phyloP scores from a whole-genome alignment of 1,140 invertebrate genomes.

The Eciton burchellii region DNA sequence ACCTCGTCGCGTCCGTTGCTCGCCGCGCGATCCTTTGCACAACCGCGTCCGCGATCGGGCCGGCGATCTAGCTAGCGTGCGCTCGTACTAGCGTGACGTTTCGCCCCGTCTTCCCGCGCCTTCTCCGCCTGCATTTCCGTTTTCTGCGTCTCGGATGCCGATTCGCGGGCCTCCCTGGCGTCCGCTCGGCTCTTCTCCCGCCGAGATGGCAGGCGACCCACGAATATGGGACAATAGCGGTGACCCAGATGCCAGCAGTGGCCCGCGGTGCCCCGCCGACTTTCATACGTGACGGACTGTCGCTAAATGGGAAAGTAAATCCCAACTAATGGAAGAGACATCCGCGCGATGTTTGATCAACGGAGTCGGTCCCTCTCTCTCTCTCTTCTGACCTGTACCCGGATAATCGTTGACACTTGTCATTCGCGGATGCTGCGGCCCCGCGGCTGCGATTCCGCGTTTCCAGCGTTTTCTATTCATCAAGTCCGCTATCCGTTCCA shows the following conservation, averaged over 20 bases:
- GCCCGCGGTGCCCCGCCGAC: constrained; percentile 71
- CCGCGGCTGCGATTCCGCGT: constrained; percentile 67
- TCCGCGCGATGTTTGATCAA: constrained; percentile 81
- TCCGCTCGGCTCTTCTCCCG: background rate
- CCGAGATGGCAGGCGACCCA: constrained; percentile 18
- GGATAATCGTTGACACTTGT: constrained; percentile 81
- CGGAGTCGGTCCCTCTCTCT: constrained; percentile 68
- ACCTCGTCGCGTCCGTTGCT: constrained; percentile 66
- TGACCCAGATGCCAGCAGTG: constrained; percentile 65
- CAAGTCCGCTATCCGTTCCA: constrained; percentile 17
- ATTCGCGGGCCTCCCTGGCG: background rate
- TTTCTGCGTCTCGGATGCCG: background rate
- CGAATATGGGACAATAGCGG: constrained; percentile 69
- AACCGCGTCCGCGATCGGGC: constrained; percentile 36
- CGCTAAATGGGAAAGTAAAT: constrained; percentile 84
- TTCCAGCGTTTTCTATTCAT: constrained; percentile 68
- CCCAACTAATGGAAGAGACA: constrained; percentile 84
- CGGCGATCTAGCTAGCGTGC: constrained; percentile 21
- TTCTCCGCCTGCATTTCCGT: constrained; percentile 25
- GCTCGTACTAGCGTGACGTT: background rate
- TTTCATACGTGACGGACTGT: constrained; percentile 82
- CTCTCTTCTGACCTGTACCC: constrained; percentile 81
- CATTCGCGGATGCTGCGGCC: constrained; percentile 72
- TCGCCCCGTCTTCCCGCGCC: constrained; percentile 29
- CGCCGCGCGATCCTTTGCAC: constrained; percentile 36